Evolutionary conservation across 2,113 vertebrate genomes (phyloP).

Genomic region (Microtus richardsoni): DNA sequence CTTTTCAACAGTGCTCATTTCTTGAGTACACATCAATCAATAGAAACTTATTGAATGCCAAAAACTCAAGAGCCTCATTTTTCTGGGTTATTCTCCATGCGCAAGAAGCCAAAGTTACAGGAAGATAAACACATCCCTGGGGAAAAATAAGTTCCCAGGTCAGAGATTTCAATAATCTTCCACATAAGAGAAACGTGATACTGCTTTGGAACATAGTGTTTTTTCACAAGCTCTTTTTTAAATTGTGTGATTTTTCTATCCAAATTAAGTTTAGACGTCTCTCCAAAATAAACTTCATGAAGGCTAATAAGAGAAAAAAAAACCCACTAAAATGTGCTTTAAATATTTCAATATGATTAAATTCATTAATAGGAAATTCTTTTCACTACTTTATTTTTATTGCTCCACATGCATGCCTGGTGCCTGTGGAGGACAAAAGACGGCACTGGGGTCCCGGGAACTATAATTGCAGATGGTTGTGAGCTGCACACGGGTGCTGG

Average conservation of each 20-base stretch:
- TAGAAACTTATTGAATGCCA: slow-evolving; percentile 23
- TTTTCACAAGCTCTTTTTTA: neutral
- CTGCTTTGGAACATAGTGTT: slow-evolving; percentile 30
- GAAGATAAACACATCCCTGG: neutral
- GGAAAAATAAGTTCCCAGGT: slow-evolving; percentile 42
- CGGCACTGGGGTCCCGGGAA: neutral
- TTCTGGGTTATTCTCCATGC: neutral
- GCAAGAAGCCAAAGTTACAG: neutral
- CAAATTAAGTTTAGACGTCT: slow-evolving; percentile 49
- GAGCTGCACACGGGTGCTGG: neutral
- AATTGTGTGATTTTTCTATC: slow-evolving; percentile 34
- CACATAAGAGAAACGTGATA: slow-evolving; percentile 30
- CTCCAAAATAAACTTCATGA: slow-evolving; percentile 56
- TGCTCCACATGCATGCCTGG: neutral
- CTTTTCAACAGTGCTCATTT: slow-evolving; percentile 58
- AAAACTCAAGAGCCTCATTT: neutral
- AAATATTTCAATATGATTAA: slow-evolving; percentile 34
- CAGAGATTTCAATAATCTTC: slow-evolving; percentile 57
- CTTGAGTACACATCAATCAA: slow-evolving; percentile 44
- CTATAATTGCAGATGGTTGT: neutral
- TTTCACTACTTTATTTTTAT: neutral
- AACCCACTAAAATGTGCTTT: slow-evolving; percentile 10
- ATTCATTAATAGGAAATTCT: neutral
- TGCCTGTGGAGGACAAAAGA: neutral
- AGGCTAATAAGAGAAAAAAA: neutral